Conservation (phyloP, 2,797 vertebrate species). For the Enteromius viviparus region DNA sequence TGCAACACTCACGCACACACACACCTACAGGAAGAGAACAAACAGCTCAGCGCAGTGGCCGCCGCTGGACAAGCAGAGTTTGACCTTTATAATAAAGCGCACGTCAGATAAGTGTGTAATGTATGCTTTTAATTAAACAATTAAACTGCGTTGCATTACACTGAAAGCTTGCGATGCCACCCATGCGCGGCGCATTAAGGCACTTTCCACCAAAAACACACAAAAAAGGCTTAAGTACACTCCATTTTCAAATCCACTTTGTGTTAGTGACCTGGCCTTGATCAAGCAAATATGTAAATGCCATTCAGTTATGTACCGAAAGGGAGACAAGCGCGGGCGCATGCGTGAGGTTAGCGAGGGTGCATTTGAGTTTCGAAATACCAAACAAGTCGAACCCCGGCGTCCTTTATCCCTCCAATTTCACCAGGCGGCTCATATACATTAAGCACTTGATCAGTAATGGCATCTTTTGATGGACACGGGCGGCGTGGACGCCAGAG, state of each 20-base stretch:
- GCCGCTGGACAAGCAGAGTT: conserved; percentile 54
- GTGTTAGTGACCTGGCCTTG: conserved; percentile 22
- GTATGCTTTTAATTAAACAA: conserved; percentile 46
- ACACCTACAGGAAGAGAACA: conserved; percentile 45
- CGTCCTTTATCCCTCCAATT: conserved; percentile 58
- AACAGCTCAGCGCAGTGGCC: conserved; percentile 54
- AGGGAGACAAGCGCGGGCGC: neutral
- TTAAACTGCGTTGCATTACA: conserved; percentile 3
- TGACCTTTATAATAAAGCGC: conserved; percentile 48
- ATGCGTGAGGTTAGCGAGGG: neutral
- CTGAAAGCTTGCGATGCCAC: neutral
- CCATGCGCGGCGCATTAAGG: neutral
- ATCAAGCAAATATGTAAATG: conserved; percentile 43
- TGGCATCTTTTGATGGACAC: conserved; percentile 83
- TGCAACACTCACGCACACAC: conserved; percentile 64
- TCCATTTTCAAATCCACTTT: conserved; percentile 29
- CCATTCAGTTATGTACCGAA: neutral
- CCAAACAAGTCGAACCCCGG: conserved; percentile 14
- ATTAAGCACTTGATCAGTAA: conserved; percentile 83
- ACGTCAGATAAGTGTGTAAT: conserved; percentile 33
- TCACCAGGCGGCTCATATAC: conserved; percentile 68
- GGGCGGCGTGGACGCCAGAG: conserved; percentile 75
- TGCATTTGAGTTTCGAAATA: conserved; percentile 28
- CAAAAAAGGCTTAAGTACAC: conserved; percentile 1
- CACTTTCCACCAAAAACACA: neutral